A percentile compares a stretch with the other conserved stretches of the same genome.
Conservation (phyloP, 2,888 invertebrate genomes). For the Ptychoptera albimana region DNA sequence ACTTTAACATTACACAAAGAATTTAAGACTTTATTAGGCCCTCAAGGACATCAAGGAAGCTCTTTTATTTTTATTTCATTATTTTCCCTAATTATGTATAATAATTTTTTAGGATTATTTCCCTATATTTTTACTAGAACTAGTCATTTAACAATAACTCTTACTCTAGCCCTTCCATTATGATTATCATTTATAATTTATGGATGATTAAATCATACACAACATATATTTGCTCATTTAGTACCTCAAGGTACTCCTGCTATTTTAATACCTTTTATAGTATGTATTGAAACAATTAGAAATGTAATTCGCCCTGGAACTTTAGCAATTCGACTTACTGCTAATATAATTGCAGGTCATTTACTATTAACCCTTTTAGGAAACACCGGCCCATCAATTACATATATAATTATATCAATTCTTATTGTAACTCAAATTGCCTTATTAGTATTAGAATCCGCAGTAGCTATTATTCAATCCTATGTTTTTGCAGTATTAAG, state of each 20-base stretch:
- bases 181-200: constrained; percentile 49
- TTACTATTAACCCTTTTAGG: constrained; percentile 45
- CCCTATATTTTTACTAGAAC: constrained; percentile 56
- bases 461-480: constrained; percentile 40
- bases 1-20: constrained; percentile 34
- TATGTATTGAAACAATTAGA: constrained; percentile 57
- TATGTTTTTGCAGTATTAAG: constrained; percentile 44
- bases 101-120: constrained; percentile 52
- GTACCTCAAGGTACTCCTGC: constrained; percentile 49
- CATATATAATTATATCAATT: constrained; percentile 18
- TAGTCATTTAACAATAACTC: constrained; percentile 42
- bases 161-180: constrained; percentile 39
- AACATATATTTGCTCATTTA: constrained; percentile 49
- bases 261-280: constrained; percentile 53
- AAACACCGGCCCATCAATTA: constrained; percentile 24
- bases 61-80: constrained; percentile 39
- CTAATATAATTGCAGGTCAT: constrained; percentile 65
- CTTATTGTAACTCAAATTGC: constrained; percentile 30
- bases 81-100: constrained; percentile 43
- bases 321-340: constrained; percentile 50
- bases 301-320: constrained; percentile 55
- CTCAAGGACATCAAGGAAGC: constrained; percentile 31
- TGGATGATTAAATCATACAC: constrained; percentile 44
- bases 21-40: constrained; percentile 39
- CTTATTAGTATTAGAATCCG: constrained; percentile 34